Evolutionary conservation across 2,113 vertebrate genomes (phyloP), one percentile per base, ranked within the genome.

Genomic region (Physeter macrocephalus): DNA sequence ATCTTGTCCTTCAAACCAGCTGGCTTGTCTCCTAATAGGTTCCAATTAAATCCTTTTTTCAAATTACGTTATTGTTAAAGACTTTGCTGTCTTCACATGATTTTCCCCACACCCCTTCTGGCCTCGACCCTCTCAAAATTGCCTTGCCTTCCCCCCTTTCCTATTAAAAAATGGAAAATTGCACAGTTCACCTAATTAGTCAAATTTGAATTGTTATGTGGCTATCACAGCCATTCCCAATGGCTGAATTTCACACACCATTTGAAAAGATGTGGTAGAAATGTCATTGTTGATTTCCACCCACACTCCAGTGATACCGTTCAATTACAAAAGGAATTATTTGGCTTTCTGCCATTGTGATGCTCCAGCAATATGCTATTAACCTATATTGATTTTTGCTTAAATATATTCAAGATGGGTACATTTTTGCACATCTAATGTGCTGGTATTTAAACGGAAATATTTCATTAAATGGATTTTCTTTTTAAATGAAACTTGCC

Each of bases 231-330:
- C 84, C 52, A 52, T 52, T 52, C 52, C 94, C 97, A 96, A 3
- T 81, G 81, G 96, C 31, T 98, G 98, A 95, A 98, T 98, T 98
- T 98, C 98, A 98, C 97, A 98, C 98, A 93, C 97, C 98, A 98
- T 98, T 98, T 98, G 98, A 95, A 89, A 97, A 97, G 98, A 95
- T 34, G 97, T 9, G 90, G 96, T 69, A 87, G 80, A 88, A 74
- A 81, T 39, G 90, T 81, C 78, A 13, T 52, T 36, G 88, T 2
- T 95, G 97, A 92, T 71, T 83, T 90, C 95, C 93, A 96, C 97
- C 81, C 97, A 34, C 90, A 95, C 88, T 94, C 97, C 95, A 89
- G 90, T 12, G 94, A 29, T 41, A 90, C 96, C 75, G 91, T 98
- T 98, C 96, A 96, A 92, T 98, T 98, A 98, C 80, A 86, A 97